Percentiles rank a stretch among this genome's conserved stretches.
These are phyloP conservation scores for Arrhamphus sclerolepis DNA, from an alignment of 2,797 vertebrate genomes.

Conservation along the genomic window DNA sequence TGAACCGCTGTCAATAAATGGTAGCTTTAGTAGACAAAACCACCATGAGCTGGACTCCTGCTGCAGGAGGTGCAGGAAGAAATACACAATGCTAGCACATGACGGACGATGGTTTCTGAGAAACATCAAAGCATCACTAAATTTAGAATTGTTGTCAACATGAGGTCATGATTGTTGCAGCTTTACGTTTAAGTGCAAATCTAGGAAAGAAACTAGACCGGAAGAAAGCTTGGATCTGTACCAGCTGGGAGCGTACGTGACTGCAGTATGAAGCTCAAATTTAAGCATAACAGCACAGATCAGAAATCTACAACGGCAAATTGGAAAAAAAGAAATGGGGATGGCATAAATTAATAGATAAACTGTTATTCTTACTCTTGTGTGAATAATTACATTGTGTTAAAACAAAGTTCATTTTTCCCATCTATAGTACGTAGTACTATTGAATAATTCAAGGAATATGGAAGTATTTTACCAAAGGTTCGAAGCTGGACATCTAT, in stretches of 20 bases:
- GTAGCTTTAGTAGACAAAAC: no score
- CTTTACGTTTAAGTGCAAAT: neutral
- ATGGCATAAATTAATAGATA: no score
- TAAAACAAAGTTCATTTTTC: no score
- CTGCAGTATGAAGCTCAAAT: constrained; percentile 12
- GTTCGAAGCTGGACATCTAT: no score
- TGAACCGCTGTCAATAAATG: no score
- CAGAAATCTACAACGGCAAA: no score
- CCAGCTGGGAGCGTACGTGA: constrained; percentile 3
- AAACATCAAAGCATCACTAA: constrained; percentile 26
- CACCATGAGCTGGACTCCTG: neutral
- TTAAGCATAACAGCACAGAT: neutral
- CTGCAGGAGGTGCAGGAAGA: neutral
- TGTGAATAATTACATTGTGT: no score
- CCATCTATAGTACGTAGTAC: no score
- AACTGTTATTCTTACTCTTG: no score
- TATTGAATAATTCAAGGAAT: no score
- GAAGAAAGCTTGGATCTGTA: constrained; percentile 7
- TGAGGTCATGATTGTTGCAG: neutral
- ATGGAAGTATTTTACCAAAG: no score
- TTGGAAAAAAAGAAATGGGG: no score
- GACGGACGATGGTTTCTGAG: constrained; percentile 38
- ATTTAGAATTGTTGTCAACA: constrained; percentile 34
- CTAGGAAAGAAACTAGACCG: constrained; percentile 16
- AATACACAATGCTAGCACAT: neutral